Conservation (phyloP, 1,140 invertebrate species). For the Drosophila ogumai region DNA sequence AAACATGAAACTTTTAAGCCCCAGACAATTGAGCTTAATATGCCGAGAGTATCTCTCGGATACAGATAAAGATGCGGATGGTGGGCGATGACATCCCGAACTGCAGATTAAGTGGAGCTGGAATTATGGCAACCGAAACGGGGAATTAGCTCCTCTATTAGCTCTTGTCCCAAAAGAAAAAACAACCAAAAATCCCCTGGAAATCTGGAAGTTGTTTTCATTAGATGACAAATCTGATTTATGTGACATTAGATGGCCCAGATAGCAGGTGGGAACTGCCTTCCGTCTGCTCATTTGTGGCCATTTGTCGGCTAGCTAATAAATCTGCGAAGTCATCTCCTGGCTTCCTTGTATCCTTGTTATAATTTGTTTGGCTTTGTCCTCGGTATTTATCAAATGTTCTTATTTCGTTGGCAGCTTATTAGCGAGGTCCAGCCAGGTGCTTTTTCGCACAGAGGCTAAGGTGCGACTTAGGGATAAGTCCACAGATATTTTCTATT, state of each 20-base stretch:
- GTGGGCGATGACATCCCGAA: constrained; percentile 22
- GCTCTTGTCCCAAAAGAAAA: constrained; percentile 33
- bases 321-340: constrained; percentile 51
- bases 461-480: constrained; percentile 58
- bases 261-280: constrained; percentile 52
- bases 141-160: constrained; percentile 48
- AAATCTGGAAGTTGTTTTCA: constrained; percentile 40
- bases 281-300: constrained; percentile 30
- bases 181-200: neutral
- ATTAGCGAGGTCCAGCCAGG: constrained; percentile 57
- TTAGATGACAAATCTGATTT: constrained; percentile 81
- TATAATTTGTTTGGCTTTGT: constrained; percentile 78
- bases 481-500: constrained; percentile 35
- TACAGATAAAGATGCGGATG: constrained; percentile 13
- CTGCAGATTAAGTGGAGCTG: constrained; percentile 45
- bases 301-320: constrained; percentile 52
- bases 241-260: constrained; percentile 77
- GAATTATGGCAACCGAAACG: constrained; percentile 45
- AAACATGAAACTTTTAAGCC: constrained; percentile 80
- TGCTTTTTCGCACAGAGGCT: constrained; percentile 7
- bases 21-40: constrained; percentile 76
- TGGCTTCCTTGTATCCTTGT: constrained; percentile 41
- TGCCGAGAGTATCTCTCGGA: constrained; percentile 40
- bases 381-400: constrained; percentile 76
- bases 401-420: constrained; percentile 75